Evolutionary conservation across 2,888 invertebrate genomes (phyloP), one percentile per base, ranked within the genome.

Genomic region (Gastracanthus pulcherrimus): DNA sequence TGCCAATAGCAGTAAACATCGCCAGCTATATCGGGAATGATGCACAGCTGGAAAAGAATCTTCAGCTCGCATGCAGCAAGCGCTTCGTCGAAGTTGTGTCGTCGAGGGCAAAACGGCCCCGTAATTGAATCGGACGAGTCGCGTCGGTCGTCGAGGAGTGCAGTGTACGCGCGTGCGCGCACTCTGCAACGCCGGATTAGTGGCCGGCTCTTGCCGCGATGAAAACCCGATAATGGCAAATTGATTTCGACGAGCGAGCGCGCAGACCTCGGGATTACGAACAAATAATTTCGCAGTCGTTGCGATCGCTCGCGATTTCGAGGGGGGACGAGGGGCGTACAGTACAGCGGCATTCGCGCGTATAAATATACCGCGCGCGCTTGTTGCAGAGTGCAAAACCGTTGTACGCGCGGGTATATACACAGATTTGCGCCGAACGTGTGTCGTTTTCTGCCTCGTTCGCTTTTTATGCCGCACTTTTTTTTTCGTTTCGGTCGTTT

Each of bases 111-210:
- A 60, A 77, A 77, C 70, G 45, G 45, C 60, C 60, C 11, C 19
- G 62, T 70, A 77, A 71, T 71, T 70, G 70, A 77, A 77, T 77
- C 36, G 29, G 48, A n/a, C n/a, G n/a, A n/a, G n/a, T n/a, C n/a
- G n/a, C n/a, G n/a, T n/a, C n/a, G 48, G 51, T 45, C 19, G 45
- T 34, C 45, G 74, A 23, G 58, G 1, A n/a, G n/a, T n/a, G n/a
- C n/a, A n/a, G n/a, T n/a, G n/a, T n/a, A 51, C 16, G 45, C 7
- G 55, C 16, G 26, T 31, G n/a, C n/a, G 51, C 51, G 38, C 31
- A n/a, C n/a, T n/a, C n/a, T n/a, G n/a, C n/a, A n/a, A n/a, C n/a
- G 26, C 36, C 31, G 62, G 77, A 77, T 77, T 77, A 77, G 62
- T 71, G 70, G 64, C 36, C 62, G 48, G 38, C 31, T 77, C 62